phyloP scores from a whole-genome alignment of 2,888 invertebrate genomes.

The Brenthis hecate region DNA sequence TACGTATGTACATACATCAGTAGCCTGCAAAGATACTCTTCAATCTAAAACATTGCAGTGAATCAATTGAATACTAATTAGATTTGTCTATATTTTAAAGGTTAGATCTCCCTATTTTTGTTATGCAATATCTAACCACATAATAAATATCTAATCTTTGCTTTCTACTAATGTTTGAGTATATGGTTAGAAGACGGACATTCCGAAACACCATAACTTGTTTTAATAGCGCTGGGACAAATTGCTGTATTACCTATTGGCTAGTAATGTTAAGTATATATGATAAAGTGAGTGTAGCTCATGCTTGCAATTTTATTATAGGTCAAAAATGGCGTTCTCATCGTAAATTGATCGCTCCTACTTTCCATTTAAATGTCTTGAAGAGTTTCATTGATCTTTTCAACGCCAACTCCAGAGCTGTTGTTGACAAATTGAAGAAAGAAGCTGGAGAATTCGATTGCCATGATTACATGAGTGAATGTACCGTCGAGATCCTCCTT shows the following conservation, averaged over 20 bases:
- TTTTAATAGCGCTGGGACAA: too few species aligned
- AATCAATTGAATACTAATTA: slow-evolving; percentile 34
- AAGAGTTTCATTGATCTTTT: slow-evolving; percentile 93
- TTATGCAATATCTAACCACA: too few species aligned
- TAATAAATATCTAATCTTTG: too few species aligned
- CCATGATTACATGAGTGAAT: slow-evolving; percentile 92
- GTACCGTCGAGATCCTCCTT: slow-evolving; percentile 90
- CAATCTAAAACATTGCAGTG: slow-evolving; percentile 25
- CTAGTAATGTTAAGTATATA: background rate
- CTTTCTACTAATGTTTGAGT: too few species aligned
- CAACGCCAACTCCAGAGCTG: slow-evolving; percentile 90
- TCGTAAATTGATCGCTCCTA: slow-evolving; percentile 92
- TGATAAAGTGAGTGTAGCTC: too few species aligned
- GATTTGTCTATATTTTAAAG: slow-evolving; percentile 23
- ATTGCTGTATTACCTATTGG: too few species aligned
- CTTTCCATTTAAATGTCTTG: slow-evolving; percentile 93
- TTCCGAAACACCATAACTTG: too few species aligned
- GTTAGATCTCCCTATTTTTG: slow-evolving; percentile 3
- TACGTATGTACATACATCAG: background rate
- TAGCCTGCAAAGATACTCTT: slow-evolving; percentile 17
- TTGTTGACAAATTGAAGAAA: slow-evolving; percentile 87
- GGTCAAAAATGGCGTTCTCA: slow-evolving; percentile 93
- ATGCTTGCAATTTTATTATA: slow-evolving; percentile 48
- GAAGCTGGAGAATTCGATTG: slow-evolving; percentile 88
- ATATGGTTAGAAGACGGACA: too few species aligned